Conservation (phyloP, 2,797 vertebrate species). For the Acestrorhynchus altus region DNA sequence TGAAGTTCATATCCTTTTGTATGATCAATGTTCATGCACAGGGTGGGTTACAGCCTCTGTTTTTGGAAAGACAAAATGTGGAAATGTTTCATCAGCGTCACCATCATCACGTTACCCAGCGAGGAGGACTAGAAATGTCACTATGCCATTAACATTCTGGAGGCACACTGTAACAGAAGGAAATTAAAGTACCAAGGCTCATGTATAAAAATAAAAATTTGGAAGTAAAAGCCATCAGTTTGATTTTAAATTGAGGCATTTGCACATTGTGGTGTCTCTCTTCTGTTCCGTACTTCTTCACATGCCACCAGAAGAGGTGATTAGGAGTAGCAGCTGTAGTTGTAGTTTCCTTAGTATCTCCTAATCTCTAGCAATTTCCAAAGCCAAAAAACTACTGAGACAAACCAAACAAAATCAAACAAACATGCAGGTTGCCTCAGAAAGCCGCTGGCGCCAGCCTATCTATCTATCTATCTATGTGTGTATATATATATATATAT, state of each 20-base stretch:
- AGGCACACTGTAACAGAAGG: constrained; percentile 66
- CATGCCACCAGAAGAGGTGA: constrained; percentile 32
- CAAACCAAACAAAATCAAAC: constrained; percentile 30
- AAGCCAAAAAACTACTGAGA: constrained; percentile 12
- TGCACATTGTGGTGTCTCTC: constrained; percentile 37
- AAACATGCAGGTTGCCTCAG: constrained; percentile 40
- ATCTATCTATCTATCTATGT: too few relatives aligned
- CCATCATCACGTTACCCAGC: constrained; percentile 32
- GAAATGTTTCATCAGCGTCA: constrained; percentile 31
- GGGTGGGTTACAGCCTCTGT: constrained; percentile 24
- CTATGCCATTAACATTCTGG: constrained; percentile 25
- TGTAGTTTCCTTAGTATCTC: neutral
- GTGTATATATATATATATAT: too few relatives aligned
- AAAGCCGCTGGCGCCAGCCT: constrained; percentile 27
- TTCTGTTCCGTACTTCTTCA: constrained; percentile 10
- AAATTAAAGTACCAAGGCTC: constrained; percentile 76
- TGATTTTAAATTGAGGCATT: constrained; percentile 43
- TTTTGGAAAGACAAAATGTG: constrained; percentile 55
- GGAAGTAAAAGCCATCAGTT: constrained; percentile 60
- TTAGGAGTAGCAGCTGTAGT: constrained; percentile 32
- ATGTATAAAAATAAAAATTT: constrained; percentile 83
- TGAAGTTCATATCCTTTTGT: constrained; percentile 19
- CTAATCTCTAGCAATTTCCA: constrained; percentile 16
- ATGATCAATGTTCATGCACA: constrained; percentile 35
- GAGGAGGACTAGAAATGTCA: constrained; percentile 39